Conservation (phyloP, 2,888 invertebrate species). For the Scelioninae gen. 1 region DNA sequence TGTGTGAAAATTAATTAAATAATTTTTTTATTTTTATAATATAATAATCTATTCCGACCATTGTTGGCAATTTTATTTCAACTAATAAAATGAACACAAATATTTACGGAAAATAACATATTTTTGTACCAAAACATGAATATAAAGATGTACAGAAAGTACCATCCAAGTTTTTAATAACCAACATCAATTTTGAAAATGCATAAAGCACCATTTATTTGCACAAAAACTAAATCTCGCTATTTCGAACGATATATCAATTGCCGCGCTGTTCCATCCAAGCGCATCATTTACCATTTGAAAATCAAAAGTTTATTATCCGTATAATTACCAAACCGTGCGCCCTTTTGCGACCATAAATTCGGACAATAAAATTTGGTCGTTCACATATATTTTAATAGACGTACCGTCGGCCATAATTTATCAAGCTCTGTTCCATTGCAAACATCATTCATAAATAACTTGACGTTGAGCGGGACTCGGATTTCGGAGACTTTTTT, state of each 20-base stretch:
- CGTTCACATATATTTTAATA: slow-evolving; percentile 26
- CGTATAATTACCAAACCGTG: slow-evolving; percentile 38
- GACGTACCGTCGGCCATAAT: slow-evolving; percentile 4
- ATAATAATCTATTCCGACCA: too few species aligned
- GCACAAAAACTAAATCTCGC: not conserved
- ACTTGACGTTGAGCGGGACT: slow-evolving; percentile 19
- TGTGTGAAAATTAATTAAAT: too few species aligned
- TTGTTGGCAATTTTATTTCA: too few species aligned
- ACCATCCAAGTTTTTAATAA: too few species aligned
- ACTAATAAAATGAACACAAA: too few species aligned
- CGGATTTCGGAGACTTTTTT: slow-evolving; percentile 13
- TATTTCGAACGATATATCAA: slow-evolving; percentile 18
- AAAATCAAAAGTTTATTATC: slow-evolving; percentile 47
- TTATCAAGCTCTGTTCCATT: slow-evolving; percentile 8
- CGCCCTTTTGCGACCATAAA: slow-evolving; percentile 29
- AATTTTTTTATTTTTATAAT: too few species aligned
- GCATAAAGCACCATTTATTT: too few species aligned
- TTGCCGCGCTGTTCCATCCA: not conserved
- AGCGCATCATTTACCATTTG: slow-evolving; percentile 12
- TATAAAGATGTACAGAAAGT: too few species aligned
- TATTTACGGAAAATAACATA: too few species aligned
- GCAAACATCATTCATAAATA: slow-evolving; percentile 46
- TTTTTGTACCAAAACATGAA: too few species aligned
- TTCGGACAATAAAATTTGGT: slow-evolving; percentile 37
- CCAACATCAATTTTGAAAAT: too few species aligned